Conservation (phyloP, 2,113 vertebrate species). For the Hirundichthys speculiger region DNA sequence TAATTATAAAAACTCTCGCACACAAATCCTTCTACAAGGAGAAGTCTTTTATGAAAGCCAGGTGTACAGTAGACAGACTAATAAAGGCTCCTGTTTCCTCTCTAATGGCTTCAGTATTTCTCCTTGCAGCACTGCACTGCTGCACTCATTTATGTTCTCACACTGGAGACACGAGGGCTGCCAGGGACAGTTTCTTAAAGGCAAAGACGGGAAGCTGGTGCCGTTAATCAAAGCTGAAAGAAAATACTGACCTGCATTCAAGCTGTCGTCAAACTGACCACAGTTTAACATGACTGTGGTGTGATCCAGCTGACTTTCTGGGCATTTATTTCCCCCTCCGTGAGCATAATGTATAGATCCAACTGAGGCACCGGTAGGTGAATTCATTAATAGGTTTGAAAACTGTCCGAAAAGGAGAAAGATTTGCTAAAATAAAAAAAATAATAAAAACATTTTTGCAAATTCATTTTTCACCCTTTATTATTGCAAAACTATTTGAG, state of each 20-base stretch:
- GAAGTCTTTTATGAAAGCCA: conserved; percentile 69
- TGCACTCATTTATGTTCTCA: conserved; percentile 26
- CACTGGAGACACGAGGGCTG: conserved; percentile 36
- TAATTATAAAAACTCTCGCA: conserved; percentile 22
- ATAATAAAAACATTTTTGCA: too few species aligned
- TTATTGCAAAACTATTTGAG: too few species aligned
- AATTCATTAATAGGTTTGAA: too few species aligned
- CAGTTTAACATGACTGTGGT: conserved; percentile 3
- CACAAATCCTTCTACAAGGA: conserved; percentile 39
- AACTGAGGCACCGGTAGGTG: too few species aligned
- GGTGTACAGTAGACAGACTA: conserved; percentile 74
- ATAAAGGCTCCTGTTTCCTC: conserved; percentile 75
- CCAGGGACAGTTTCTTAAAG: conserved; percentile 16
- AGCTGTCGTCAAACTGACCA: neutral
- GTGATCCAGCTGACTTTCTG: too few species aligned
- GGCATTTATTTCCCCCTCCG: too few species aligned
- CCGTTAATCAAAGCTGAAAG: conserved; percentile 1
- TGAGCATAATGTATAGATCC: too few species aligned
- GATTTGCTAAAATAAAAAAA: too few species aligned
- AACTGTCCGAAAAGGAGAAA: too few species aligned
- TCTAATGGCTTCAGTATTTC: conserved; percentile 67
- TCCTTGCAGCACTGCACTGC: conserved; percentile 40
- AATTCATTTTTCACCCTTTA: too few species aligned
- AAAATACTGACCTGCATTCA: conserved; percentile 8
- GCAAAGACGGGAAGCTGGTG: conserved; percentile 1